phyloP scores from a whole-genome alignment of 1,140 invertebrate genomes.

The Anthonomus grandis region DNA sequence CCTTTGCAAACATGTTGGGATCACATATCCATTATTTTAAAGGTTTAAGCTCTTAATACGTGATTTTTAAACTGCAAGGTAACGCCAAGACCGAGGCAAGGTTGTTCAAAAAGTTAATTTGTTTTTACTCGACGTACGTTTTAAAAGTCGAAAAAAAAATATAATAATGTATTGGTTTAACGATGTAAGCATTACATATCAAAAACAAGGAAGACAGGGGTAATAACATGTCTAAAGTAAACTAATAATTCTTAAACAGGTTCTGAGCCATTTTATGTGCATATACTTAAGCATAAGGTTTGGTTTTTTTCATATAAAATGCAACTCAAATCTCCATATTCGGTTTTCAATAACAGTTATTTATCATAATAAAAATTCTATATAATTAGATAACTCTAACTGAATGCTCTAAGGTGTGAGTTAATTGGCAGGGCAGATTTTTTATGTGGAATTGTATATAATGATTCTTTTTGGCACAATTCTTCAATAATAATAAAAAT shows the following conservation, averaged over 20 bases:
- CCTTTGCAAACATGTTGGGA: slow-evolving; percentile 7
- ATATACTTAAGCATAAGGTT: too few species aligned
- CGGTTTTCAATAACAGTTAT: too few species aligned
- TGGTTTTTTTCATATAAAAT: too few species aligned
- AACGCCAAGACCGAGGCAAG: slow-evolving; percentile 18
- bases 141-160: slow-evolving; percentile 15
- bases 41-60: slow-evolving; percentile 25
- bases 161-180: slow-evolving; percentile 21
- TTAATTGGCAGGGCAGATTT: too few species aligned
- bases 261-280: slow-evolving; percentile 1
- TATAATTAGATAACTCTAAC: too few species aligned
- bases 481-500: too few species aligned
- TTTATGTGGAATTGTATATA: too few species aligned
- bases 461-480: too few species aligned
- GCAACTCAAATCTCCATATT: too few species aligned
- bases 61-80: slow-evolving; percentile 25
- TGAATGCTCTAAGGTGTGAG: too few species aligned
- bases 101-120: slow-evolving; percentile 24
- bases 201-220: slow-evolving; percentile 19
- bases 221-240: slow-evolving; percentile 11
- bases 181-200: slow-evolving; percentile 13
- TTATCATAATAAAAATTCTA: too few species aligned
- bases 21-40: slow-evolving; percentile 23
- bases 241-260: slow-evolving; percentile 6
- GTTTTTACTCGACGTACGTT: slow-evolving; percentile 21